Base-by-base conservation (phyloP, 2,797 vertebrate genomes). In the Synanceia verrucosa region DNA sequence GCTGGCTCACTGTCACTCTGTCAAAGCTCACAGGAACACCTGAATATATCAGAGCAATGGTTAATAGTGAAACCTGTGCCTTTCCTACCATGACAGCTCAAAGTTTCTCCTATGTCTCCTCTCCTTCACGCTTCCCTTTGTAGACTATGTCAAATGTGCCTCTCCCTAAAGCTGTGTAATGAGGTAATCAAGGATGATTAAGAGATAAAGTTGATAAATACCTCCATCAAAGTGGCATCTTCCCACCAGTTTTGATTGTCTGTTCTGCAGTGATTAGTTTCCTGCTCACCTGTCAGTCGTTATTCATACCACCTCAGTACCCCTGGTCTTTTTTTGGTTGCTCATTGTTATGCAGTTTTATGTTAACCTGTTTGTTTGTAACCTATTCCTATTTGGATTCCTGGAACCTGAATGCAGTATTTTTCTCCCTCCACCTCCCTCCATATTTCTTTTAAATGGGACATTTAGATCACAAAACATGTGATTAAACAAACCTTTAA, bases 301-400 rank as follows among this genome's bases (percentile, higher is more conserved):
- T 26, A 2, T 18, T 29, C 24, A 50, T 4, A 50, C 48, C 48
- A 47, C 21, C 21, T 12, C 21, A 29, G 16, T 18, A 28, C 16
- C 18, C n/a, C 39, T n/a, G 39, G 0, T 41, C 39, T 41, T 41
- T 41, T n/a, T 16, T 41, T 8, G 7, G 39, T n/a, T 41, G 3
- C 14, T 18, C 39, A 41, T 0, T 0, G 39, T 41, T 39, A 39
- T 39, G 18, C n/a, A 0, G 18, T 41, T 14, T 41, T 41, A 7
- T 41, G 39, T 41, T 18, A n/a, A 41, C 39, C 39, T 41, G 39
- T 41, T 41, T n/a, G 18, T 18, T 18, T 41, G 39, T 41, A n/a
- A 41, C 39, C 39, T 41, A 0, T 16, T 0, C 39, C 18, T 41
- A n/a, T 41, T 41, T 41, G 39, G 18, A 41, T 16, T 13, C 21